A percentile compares a stretch with the other conserved stretches of the same genome.
These are phyloP conservation scores for Ditula angustiorana DNA, from an alignment of 2,888 invertebrate species.

Conservation along the genomic window DNA sequence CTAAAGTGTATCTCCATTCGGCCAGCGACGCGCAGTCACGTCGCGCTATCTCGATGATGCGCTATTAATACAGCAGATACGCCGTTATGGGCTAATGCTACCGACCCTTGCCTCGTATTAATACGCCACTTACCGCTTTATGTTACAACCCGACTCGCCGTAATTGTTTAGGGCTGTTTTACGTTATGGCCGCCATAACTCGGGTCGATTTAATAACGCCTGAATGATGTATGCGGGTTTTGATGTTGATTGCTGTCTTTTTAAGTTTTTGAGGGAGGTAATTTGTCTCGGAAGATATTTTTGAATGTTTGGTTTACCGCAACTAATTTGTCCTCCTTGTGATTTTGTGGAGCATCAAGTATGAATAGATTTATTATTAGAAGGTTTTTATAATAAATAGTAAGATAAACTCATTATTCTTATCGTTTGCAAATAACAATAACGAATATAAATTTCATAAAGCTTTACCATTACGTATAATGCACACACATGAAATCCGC, in stretches of 20 bases:
- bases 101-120: constrained; percentile 18
- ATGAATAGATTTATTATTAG: no score
- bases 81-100: constrained; percentile 47
- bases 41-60: constrained; percentile 74
- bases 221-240: constrained; percentile 46
- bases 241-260: constrained; percentile 22
- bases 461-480: background rate
- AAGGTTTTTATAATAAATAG: no score
- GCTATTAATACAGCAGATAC: constrained; percentile 78
- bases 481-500: background rate
- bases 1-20: constrained; percentile 10
- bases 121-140: constrained; percentile 70
- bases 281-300: constrained; percentile 16
- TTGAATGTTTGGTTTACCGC: background rate
- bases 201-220: constrained; percentile 54
- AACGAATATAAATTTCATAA: background rate
- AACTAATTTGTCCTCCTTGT: background rate
- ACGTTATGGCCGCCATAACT: constrained; percentile 66
- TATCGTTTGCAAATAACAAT: background rate
- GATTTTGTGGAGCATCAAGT: background rate
- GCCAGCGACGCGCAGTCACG: constrained; percentile 35
- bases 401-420: no score
- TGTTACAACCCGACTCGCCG: constrained; percentile 61
- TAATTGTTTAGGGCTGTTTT: constrained; percentile 80
- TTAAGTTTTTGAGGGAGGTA: constrained; percentile 17